A percentile compares a stretch with the other conserved stretches of the same genome.
Conservation (phyloP, 1,140 invertebrate species). For the Chrysomallon squamiferum region DNA sequence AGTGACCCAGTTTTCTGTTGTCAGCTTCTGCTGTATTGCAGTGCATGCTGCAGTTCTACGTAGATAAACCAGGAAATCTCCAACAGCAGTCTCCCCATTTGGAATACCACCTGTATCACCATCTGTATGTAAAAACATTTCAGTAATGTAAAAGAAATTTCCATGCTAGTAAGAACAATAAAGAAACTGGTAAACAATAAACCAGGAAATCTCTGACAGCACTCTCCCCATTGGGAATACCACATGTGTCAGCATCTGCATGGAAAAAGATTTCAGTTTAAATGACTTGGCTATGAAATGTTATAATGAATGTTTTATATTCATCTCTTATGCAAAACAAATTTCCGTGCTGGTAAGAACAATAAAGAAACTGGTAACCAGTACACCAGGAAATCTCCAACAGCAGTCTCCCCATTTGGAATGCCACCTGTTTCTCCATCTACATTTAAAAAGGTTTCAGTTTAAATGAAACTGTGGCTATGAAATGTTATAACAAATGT, state of each 20-base stretch:
- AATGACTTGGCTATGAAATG: no score
- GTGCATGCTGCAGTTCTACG: slow-evolving; percentile 65
- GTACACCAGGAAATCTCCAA: slow-evolving; percentile 71
- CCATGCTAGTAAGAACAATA: not conserved
- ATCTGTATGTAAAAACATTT: not conserved
- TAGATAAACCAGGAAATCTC: slow-evolving; percentile 70
- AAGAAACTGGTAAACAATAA: slow-evolving; percentile 46
- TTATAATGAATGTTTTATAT: no score
- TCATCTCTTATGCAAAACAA: no score
- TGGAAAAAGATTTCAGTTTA: no score
- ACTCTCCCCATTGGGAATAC: not conserved
- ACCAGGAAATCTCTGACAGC: slow-evolving; percentile 69
- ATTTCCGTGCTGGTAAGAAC: no score
- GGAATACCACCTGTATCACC: not conserved
- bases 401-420: slow-evolving; percentile 12
- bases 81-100: slow-evolving; percentile 48
- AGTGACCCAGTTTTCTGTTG: slow-evolving; percentile 66
- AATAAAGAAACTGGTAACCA: no score
- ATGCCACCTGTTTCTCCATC: not conserved
- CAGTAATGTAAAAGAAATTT: no score
- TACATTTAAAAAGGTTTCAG: no score
- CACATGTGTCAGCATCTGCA: not conserved
- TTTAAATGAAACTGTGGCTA: no score
- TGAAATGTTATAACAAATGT: no score
- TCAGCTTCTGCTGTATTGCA: slow-evolving; percentile 63